Base-by-base conservation (phyloP, 2,113 vertebrate species). In the Psittacara wagleri region DNA sequence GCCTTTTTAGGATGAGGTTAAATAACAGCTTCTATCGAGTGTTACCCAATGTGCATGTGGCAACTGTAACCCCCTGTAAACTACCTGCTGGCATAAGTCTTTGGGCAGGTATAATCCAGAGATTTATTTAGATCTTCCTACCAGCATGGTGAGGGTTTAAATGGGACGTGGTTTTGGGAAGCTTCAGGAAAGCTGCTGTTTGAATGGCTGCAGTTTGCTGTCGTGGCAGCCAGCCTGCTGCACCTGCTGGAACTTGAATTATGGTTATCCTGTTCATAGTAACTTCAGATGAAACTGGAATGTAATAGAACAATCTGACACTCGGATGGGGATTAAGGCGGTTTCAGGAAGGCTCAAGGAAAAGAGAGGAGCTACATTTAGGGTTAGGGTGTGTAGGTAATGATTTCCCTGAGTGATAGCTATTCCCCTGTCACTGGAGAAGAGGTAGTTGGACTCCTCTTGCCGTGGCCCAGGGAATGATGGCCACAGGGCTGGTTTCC, bases 191-290 rank as follows among this genome's bases (percentile, higher is more conserved):
- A 66, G 93, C 93, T 96, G 88, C 69, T 62, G 24, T 52, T 74
- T 29, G 57, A 69, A 63, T 0, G 55, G 59, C 73, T 94, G 86
- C 2, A 4, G 78, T 84, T 91, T 94, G 86, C 94, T 91, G 85
- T 94, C 62, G 16, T 90, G 86, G 87, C 88, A 93, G 75, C 73
- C 10, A 5, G 57, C 68, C 49, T 15, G 1, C 63, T 94, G 96
- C 97, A 97, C 93, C 97, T 97, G 97, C 86, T 91, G 55, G 78
- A 55, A 10, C 81, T 97, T 96, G 85, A 96, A 8, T 95, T 88
- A 64, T 76, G 62, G 62, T n/a, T 83, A 75, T 83, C 92, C 90
- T 0, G 1, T 69, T 61, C 35, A 29, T 35, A 79, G 94, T 92
- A 91, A 72, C 67, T 90, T 94, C 92, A 92, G 93, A 80, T 48